These are phyloP conservation scores for Emydocephalus ijimae DNA, from an alignment of 2,113 vertebrate genomes.

Conservation along the genomic window DNA sequence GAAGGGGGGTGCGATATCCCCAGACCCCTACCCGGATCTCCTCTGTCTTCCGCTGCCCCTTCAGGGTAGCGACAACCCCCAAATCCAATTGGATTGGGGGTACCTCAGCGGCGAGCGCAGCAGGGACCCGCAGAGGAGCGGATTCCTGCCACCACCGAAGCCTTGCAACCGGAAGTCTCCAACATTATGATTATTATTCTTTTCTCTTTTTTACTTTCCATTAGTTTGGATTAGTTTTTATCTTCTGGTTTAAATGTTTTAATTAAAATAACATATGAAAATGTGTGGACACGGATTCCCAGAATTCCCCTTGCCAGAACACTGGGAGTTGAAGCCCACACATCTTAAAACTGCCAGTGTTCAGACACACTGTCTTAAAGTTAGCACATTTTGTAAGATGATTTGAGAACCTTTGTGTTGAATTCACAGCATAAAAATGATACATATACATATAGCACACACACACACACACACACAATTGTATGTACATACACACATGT, in stretches of 20 bases:
- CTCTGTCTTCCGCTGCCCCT: too few relatives aligned
- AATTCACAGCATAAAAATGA: neutral
- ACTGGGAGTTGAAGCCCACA: neutral
- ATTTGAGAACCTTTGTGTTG: neutral
- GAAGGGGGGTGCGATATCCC: too few relatives aligned
- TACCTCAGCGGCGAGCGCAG: too few relatives aligned
- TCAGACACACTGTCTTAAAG: neutral
- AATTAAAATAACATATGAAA: neutral
- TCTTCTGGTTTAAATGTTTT: neutral
- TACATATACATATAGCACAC: neutral
- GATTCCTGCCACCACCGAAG: too few relatives aligned
- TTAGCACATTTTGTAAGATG: neutral
- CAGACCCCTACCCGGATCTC: too few relatives aligned
- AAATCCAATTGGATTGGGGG: too few relatives aligned
- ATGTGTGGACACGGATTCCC: neutral
- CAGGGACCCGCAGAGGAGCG: too few relatives aligned
- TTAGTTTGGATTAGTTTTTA: neutral
- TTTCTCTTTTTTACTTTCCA: neutral
- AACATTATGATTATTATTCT: neutral
- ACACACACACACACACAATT: too few relatives aligned
- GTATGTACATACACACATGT: too few relatives aligned
- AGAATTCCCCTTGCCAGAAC: neutral
- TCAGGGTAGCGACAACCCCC: too few relatives aligned
- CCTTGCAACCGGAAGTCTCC: too few relatives aligned
- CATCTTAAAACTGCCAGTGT: neutral